phyloP scores from a whole-genome alignment of 1,140 invertebrate genomes.

The Protaetia brevitarsis region DNA sequence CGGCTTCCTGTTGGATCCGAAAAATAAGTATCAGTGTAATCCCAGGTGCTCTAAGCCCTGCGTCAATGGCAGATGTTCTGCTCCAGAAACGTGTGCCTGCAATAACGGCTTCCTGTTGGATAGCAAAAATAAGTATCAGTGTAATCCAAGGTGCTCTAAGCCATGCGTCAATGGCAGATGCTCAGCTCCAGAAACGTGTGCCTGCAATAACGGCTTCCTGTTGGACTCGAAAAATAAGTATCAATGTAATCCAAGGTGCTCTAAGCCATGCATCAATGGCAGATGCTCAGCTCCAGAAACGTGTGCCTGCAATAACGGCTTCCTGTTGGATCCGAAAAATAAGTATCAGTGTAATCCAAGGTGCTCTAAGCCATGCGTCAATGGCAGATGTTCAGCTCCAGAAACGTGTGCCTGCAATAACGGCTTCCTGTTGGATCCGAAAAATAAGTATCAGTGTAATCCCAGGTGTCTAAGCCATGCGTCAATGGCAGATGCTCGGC shows the following conservation, averaged over 20 bases:
- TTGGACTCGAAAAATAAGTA: constrained; percentile 38
- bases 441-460: constrained; percentile 48
- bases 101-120: constrained; percentile 52
- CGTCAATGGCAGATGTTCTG: constrained; percentile 51
- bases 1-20: constrained; percentile 40
- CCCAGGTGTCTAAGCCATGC: constrained; percentile 46
- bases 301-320: constrained; percentile 46
- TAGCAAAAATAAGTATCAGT: constrained; percentile 35
- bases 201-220: constrained; percentile 44
- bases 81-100: constrained; percentile 50
- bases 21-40: constrained; percentile 43
- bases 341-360: constrained; percentile 52
- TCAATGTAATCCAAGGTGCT: constrained; percentile 49
- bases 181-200: constrained; percentile 54
- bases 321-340: constrained; percentile 31
- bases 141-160: constrained; percentile 30
- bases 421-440: constrained; percentile 39
- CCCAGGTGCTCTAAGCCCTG: constrained; percentile 47
- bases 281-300: constrained; percentile 37
- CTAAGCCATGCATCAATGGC: constrained; percentile 35
- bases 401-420: constrained; percentile 41
- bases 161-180: constrained; percentile 51
- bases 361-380: constrained; percentile 34
- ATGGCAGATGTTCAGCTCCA: constrained; percentile 37
- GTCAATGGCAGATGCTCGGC: constrained; percentile 35